Base-by-base conservation (phyloP, 2,888 invertebrate genomes). In the Drosophila koepferae region DNA sequence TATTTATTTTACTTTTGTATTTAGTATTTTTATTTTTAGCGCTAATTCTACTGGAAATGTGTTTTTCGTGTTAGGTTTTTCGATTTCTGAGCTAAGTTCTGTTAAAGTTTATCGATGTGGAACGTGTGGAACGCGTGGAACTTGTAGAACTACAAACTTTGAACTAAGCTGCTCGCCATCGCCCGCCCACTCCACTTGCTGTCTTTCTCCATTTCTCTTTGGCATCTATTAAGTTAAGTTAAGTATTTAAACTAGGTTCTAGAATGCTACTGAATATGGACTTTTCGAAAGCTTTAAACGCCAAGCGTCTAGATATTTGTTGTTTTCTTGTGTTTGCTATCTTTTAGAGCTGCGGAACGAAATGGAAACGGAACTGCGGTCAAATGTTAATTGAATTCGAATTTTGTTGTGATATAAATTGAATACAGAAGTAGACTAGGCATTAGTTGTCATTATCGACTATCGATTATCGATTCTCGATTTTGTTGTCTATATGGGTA, bases 231-330 rank as follows among this genome's bases (percentile, higher is more conserved):
- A 80, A 73, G 76, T 68, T 83, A 80, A 73, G 76, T 71, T 63
- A 60, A 55, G 34, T 28, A 72, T 72, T 75, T 89, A 85, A 80
- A 77, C 55, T 55, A 55, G 10, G 28, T 77, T 73, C 80, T 89
- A 86, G 53, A 67, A 77, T 66, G 63, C 83, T 86, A 87, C 70
- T 86, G 75, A 89, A 87, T 75, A 81, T 89, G 85, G 77, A 85
- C 86, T 83, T 82, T 69, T 79, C 70, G 69, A 74, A 82, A 72
- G 72, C 59, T 59, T 55, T 12, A 66, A 40, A 40, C 40, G 49
- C 28, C 49, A 49, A 49, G 60, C 49, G 48, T 60, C 48, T 58
- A 58, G 56, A 34, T 58, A 58, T 58, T 58, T 44, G 9, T 34
- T 34, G 16, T 12, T 55, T n/a, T 28, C 3, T 48, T 3, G 6